Base-by-base conservation (phyloP, 2,113 vertebrate genomes). In the Argyrosomus japonicus region DNA sequence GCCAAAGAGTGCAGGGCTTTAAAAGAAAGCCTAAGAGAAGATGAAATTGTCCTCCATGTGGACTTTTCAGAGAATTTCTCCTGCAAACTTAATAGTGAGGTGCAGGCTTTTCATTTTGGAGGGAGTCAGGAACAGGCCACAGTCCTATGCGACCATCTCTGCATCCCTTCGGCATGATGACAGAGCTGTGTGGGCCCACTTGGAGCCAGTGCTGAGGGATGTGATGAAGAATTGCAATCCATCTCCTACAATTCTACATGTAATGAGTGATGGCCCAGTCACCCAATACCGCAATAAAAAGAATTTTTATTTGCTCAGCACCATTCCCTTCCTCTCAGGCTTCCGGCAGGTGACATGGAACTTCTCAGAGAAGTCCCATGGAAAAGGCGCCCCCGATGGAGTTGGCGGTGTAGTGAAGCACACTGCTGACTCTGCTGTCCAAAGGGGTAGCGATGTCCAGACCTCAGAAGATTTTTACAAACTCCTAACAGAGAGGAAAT, bases 101-200 rank as follows among this genome's bases (percentile, higher is more conserved):
- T 68, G 23, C 67, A 68, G 1, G 9, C 67, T 68, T 32, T 68
- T 68, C 27, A 68, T 21, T 68, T 32, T 51, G 48, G 47, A 32
- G 65, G 25, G 25, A 68, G 47, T 32, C 10, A 1, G 27, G 21
- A 32, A 10, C 48, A 53, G 25, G 17, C 47, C 6, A 68, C 18
- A 51, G 27, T 32, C 27, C 10, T 51, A 53, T 36, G 9, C 48
- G 5, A 54, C 27, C 19, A 69, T 69, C 67, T 36, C 67, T 53
- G 48, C 40, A 64, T 64, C 13, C 40, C 36, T 64, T 64, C 13
- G 4, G 19, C 12, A 45, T 64, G 12, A 23, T 64, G 40, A 45
- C 36, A 64, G 62, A 45, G 62, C 62, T 43, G 36, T 63, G 32
- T 60, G 32, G 32, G 51, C 21, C 36, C 36, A 45, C 62, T 64